Evolutionary conservation across 2,797 vertebrate genomes (phyloP).

Genomic region (Vespertilio murinus): DNA sequence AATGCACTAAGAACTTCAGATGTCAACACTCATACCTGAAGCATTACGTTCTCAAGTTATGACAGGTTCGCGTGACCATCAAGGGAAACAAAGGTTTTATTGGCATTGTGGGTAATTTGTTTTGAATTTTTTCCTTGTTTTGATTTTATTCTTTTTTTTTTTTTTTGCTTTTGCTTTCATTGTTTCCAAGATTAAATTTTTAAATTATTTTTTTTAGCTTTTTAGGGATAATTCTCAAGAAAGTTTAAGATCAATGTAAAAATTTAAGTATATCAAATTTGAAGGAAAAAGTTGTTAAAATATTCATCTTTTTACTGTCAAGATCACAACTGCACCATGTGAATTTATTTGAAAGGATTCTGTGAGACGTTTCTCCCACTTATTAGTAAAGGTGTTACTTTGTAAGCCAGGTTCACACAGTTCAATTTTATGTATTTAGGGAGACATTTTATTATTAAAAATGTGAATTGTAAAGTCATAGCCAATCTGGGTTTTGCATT

Average conservation of each 20-base stretch:
- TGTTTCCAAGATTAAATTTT: slow-evolving; percentile 6
- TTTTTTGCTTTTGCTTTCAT: background rate
- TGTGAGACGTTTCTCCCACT: background rate
- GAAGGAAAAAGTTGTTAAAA: background rate
- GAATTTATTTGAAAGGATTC: slow-evolving; percentile 2
- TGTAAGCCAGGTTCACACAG: background rate
- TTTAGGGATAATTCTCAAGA: background rate
- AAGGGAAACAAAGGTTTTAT: background rate
- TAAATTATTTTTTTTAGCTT: background rate
- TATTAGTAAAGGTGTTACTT: background rate
- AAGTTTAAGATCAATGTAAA: slow-evolving; percentile 3
- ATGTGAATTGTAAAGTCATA: background rate
- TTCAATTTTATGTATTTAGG: slow-evolving; percentile 8
- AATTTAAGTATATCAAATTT: slow-evolving; percentile 11
- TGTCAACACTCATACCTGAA: background rate
- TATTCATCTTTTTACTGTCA: background rate
- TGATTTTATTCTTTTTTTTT: background rate
- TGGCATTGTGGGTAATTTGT: background rate
- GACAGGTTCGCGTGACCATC: background rate
- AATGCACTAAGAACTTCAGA: background rate
- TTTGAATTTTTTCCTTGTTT: background rate
- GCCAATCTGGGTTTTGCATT: background rate
- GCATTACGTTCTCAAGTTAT: background rate
- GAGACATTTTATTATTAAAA: slow-evolving; percentile 8
- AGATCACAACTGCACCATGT: background rate